A percentile compares a stretch with the other conserved stretches of the same genome.
Evolutionary conservation across 2,797 vertebrate genomes (phyloP).

Genomic region (Acrossocheilus fasciatus): DNA sequence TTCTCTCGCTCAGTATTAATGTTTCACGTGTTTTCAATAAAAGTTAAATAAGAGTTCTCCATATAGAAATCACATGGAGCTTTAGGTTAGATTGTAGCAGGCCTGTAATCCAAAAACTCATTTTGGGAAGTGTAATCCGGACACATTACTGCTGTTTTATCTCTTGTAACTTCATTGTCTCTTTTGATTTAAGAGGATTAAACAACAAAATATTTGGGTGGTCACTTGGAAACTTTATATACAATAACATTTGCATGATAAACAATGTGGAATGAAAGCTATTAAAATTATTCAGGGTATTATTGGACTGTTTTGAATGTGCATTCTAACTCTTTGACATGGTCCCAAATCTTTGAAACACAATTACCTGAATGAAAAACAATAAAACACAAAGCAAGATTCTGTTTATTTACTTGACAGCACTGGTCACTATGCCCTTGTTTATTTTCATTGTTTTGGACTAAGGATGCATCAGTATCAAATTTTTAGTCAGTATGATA

Average conservation of each 20-base stretch:
- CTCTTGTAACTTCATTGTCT: conserved; percentile 62
- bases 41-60: conserved; percentile 4
- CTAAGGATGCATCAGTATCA: background rate
- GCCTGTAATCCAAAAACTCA: conserved; percentile 64
- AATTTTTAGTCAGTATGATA: background rate
- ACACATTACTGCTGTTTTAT: conserved; percentile 56
- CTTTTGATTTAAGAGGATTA: conserved; percentile 73
- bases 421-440: background rate
- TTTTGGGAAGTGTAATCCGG: conserved; percentile 67
- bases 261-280: conserved; percentile 36
- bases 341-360: conserved; percentile 22
- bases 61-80: conserved; percentile 16
- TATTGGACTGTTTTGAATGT: conserved; percentile 1
- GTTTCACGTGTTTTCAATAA: background rate
- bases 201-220: conserved; percentile 54
- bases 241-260: conserved; percentile 43
- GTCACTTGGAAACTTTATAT: conserved; percentile 41
- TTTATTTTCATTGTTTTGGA: background rate
- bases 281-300: conserved; percentile 25
- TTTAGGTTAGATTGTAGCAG: conserved; percentile 56
- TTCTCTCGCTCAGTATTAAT: background rate
- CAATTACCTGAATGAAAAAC: conserved; percentile 3
- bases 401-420: background rate
- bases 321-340: conserved; percentile 11
- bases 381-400: background rate